Evolutionary conservation across 2,113 vertebrate species (phyloP).

Genomic region (Hemicordylus capensis): DNA sequence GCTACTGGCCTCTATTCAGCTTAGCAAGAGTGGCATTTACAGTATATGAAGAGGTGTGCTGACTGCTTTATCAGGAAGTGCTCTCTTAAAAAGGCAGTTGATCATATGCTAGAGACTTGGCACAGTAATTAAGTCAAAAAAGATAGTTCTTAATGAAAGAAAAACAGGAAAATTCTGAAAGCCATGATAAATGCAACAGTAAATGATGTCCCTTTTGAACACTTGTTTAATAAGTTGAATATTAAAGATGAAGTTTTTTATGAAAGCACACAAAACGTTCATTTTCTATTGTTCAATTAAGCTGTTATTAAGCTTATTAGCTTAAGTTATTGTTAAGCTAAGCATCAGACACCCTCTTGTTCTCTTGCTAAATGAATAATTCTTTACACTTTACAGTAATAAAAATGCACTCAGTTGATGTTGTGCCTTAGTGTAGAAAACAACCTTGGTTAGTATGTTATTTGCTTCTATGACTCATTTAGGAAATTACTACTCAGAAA

Average conservation of each 20-base stretch:
- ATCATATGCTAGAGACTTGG: constrained; percentile 21
- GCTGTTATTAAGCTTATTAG: too few relatives aligned
- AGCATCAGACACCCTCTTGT: constrained; percentile 11
- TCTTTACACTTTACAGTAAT: constrained; percentile 32
- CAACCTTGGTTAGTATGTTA: constrained; percentile 15
- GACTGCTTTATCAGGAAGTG: constrained; percentile 21
- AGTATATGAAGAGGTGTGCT: not conserved
- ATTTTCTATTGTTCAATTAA: constrained; percentile 16
- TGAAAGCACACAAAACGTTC: not conserved
- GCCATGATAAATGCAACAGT: constrained; percentile 17
- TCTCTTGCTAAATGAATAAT: constrained; percentile 34
- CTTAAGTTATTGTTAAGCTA: constrained; percentile 11
- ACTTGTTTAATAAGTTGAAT: not conserved
- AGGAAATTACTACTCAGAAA: not conserved
- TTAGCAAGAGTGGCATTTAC: constrained; percentile 16
- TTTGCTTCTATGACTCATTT: constrained; percentile 1
- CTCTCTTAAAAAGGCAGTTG: constrained; percentile 3
- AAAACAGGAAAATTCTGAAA: not conserved
- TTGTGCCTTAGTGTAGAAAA: not conserved
- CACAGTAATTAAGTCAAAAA: constrained; percentile 8
- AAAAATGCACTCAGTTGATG: not conserved
- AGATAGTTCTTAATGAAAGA: constrained; percentile 21
- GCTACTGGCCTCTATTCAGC: not conserved
- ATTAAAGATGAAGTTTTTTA: not conserved
- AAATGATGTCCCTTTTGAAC: not conserved